phyloP scores from a whole-genome alignment of 2,888 invertebrate genomes.

The Oscheius sp. region DNA sequence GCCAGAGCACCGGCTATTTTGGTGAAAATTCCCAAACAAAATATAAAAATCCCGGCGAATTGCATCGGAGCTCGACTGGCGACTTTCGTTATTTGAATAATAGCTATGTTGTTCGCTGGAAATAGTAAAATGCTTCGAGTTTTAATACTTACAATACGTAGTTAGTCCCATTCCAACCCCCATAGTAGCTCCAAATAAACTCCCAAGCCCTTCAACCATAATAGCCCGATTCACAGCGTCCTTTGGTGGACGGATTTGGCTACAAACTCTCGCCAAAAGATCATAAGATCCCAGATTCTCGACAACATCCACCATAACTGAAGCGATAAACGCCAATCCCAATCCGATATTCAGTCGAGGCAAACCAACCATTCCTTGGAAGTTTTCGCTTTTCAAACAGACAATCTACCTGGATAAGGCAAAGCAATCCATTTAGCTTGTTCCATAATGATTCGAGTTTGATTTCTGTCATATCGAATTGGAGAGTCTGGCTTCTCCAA shows the following conservation, averaged over 20 bases:
- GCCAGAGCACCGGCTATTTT: conserved; percentile 62
- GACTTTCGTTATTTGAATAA: conserved; percentile 57
- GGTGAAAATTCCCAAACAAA: conserved; percentile 40
- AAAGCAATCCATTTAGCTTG: background rate
- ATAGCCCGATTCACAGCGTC: conserved; percentile 62
- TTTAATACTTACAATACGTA: too few relatives aligned
- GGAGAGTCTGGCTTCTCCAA: background rate
- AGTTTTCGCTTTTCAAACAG: background rate
- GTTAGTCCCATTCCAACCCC: conserved; percentile 63
- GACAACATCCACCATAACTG: conserved; percentile 55
- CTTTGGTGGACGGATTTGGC: conserved; percentile 57
- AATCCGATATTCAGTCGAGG: conserved; percentile 55
- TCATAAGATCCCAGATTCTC: conserved; percentile 60
- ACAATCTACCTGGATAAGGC: conserved; percentile 6
- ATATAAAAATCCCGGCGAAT: conserved; percentile 56
- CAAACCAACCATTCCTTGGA: conserved; percentile 55
- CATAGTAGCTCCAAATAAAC: conserved; percentile 52
- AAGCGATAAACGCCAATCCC: conserved; percentile 57
- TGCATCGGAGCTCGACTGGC: conserved; percentile 64
- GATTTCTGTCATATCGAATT: conserved; percentile 2
- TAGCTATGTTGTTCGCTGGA: conserved; percentile 62
- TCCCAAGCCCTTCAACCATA: conserved; percentile 60
- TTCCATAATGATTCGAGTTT: background rate
- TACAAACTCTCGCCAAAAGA: conserved; percentile 50
- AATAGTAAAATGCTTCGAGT: too few relatives aligned